Percentiles rank a stretch among this genome's conserved stretches.
phyloP scores from a whole-genome alignment of 2,113 vertebrate species.

The Lagenorhynchus albirostris region DNA sequence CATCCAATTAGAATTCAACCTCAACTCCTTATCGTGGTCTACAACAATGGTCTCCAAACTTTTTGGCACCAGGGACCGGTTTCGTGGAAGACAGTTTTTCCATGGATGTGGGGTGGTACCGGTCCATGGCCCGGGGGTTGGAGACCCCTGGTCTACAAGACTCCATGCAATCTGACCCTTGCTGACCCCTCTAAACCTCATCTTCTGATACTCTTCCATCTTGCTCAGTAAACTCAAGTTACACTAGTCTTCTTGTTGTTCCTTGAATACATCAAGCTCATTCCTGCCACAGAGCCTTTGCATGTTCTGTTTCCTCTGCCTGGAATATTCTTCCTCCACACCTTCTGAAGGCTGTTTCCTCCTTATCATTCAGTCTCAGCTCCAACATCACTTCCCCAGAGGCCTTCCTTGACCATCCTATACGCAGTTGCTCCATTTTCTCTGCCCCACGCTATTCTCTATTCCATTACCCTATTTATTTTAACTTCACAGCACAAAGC shows the following conservation, averaged over 20 bases:
- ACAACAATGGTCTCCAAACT: neutral
- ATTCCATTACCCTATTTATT: neutral
- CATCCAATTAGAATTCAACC: neutral
- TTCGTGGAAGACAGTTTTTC: too few species aligned
- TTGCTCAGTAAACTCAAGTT: conserved; percentile 29
- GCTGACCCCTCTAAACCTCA: neutral
- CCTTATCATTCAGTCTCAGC: neutral
- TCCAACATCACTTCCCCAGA: neutral
- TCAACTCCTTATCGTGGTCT: neutral
- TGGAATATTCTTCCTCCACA: neutral
- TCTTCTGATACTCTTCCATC: neutral
- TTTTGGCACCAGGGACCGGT: too few species aligned
- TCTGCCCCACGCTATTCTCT: neutral
- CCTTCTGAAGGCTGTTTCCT: neutral
- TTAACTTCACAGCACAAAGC: neutral
- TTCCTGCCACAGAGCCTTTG: neutral
- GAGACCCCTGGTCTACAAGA: neutral
- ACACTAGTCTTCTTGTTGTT: neutral
- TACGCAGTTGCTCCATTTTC: neutral
- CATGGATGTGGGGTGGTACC: too few species aligned
- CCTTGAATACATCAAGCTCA: neutral
- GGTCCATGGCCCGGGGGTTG: too few species aligned
- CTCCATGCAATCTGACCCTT: neutral
- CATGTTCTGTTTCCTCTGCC: neutral
- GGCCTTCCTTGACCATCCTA: neutral